A percentile compares a stretch with the other conserved stretches of the same genome.
Conservation (phyloP, 2,113 vertebrate species). For the Chaenogobius annularis region DNA sequence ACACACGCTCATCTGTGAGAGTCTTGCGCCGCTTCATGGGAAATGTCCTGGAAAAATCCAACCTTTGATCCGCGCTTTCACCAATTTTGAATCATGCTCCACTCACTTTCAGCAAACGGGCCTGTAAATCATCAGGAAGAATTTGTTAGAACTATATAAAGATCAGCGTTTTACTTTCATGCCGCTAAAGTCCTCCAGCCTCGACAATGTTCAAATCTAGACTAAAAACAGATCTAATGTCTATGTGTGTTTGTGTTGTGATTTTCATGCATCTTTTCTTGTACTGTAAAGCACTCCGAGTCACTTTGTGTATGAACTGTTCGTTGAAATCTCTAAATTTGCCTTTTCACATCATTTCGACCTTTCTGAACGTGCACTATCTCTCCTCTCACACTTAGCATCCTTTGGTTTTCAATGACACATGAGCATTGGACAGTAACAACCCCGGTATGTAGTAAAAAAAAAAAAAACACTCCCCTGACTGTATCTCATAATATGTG, state of each 20-base stretch:
- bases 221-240: too few relatives aligned
- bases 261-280: too few relatives aligned
- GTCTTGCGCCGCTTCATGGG: background rate
- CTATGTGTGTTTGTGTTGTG: too few relatives aligned
- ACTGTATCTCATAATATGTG: background rate
- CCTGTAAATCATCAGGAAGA: background rate
- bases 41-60: background rate
- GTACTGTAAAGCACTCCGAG: too few relatives aligned
- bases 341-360: background rate
- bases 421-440: slow-evolving; percentile 51
- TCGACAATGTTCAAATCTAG: too few relatives aligned
- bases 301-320: too few relatives aligned
- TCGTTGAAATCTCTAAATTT: background rate
- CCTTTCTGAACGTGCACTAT: background rate
- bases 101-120: background rate
- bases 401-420: slow-evolving; percentile 73
- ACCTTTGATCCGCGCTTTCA: background rate
- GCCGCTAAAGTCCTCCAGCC: too few relatives aligned
- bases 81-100: background rate
- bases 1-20: background rate
- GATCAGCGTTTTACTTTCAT: too few relatives aligned
- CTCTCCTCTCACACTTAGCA: slow-evolving; percentile 56
- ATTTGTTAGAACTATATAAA: too few relatives aligned
- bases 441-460: slow-evolving; percentile 22
- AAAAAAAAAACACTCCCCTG: background rate